These are phyloP conservation scores for Pseudois nayaur DNA, from an alignment of 2,113 vertebrate genomes.

Conservation along the genomic window DNA sequence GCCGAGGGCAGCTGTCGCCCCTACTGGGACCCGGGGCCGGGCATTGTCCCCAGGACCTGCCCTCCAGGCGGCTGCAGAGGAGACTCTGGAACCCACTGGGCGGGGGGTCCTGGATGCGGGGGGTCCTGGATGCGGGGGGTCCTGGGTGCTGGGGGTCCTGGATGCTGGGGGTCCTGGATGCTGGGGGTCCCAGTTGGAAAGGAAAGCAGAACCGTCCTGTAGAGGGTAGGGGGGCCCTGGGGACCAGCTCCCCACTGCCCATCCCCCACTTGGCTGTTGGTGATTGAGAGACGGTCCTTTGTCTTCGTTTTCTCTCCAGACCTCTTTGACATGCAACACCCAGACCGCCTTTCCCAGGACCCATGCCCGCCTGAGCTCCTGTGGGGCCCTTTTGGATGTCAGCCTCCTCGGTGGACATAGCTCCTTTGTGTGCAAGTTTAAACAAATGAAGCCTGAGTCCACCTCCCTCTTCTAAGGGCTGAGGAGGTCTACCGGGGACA, in stretches of 20 bases:
- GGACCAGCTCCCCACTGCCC: not conserved
- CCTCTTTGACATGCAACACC: no score
- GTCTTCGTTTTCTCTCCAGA: fast-evolving
- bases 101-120: not conserved
- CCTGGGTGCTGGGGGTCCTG: not conserved
- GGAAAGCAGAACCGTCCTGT: fast-evolving
- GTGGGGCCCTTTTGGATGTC: fast-evolving
- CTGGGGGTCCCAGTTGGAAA: not conserved
- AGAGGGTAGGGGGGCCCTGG: not conserved
- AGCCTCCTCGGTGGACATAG: not conserved
- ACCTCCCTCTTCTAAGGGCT: fast-evolving
- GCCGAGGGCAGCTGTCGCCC: fast-evolving
- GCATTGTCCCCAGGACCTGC: not conserved
- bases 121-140: not conserved
- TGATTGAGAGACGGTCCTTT: not conserved
- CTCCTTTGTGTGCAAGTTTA: fast-evolving
- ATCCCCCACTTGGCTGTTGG: not conserved
- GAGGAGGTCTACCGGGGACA: not conserved
- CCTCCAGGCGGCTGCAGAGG: not conserved
- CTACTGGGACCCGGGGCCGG: fast-evolving
- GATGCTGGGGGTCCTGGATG: not conserved
- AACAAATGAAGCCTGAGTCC: no score
- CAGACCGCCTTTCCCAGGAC: not conserved
- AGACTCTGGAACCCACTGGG: not conserved
- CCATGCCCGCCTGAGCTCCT: fast-evolving